phyloP scores from a whole-genome alignment of 2,888 invertebrate genomes.

The Scelioninae gen. 2 region DNA sequence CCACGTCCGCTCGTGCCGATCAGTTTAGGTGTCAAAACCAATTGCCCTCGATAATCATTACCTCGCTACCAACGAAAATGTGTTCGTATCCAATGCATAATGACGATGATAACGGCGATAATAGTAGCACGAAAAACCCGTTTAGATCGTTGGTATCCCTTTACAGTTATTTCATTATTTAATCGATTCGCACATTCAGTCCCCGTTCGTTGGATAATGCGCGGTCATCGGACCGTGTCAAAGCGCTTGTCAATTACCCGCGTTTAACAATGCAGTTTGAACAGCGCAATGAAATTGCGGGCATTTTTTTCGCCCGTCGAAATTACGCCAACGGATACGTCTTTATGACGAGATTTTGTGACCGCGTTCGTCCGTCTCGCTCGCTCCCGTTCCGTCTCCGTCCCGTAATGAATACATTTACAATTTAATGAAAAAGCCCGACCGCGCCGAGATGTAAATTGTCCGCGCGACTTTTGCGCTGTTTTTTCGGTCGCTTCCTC shows the following conservation, averaged over 20 bases:
- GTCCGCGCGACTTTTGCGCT: slow-evolving; percentile 22
- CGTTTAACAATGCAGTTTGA: slow-evolving; percentile 15
- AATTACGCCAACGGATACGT: slow-evolving; percentile 33
- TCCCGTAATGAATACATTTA: slow-evolving; percentile 44
- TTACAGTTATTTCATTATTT: no score
- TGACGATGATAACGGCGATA: slow-evolving; percentile 27
- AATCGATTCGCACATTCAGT: slow-evolving; percentile 54
- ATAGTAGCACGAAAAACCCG: no score
- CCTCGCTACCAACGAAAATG: slow-evolving; percentile 2
- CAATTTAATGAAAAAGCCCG: slow-evolving; percentile 50
- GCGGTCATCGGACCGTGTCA: slow-evolving; percentile 22
- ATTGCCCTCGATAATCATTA: no score
- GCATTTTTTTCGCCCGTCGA: slow-evolving; percentile 15
- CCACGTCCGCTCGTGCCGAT: no score
- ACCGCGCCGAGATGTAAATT: slow-evolving; percentile 40
- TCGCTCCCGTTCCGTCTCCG: slow-evolving; percentile 6
- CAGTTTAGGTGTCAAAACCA: no score
- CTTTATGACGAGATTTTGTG: slow-evolving; percentile 18
- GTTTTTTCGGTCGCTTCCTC: slow-evolving; percentile 18
- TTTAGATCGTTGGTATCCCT: no score
- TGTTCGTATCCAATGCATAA: slow-evolving; percentile 25
- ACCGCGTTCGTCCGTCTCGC: slow-evolving; percentile 11
- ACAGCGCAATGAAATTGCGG: slow-evolving; percentile 24
- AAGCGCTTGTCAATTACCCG: slow-evolving; percentile 32
- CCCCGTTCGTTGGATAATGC: slow-evolving; percentile 50